phyloP scores from a whole-genome alignment of 2,113 vertebrate genomes.

The Pluvianellus socialis region DNA sequence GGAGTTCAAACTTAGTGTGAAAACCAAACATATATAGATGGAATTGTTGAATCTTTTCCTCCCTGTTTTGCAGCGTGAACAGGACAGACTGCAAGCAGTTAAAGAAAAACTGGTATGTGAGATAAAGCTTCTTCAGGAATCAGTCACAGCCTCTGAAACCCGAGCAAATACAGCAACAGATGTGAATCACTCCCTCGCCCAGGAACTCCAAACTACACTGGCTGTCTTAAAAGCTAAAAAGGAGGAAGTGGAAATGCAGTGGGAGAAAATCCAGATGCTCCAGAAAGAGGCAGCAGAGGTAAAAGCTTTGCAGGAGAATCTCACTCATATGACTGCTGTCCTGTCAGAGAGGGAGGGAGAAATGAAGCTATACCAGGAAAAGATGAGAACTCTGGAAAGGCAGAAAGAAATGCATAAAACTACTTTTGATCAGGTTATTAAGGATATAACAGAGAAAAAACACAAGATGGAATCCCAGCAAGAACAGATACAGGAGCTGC shows the following conservation, averaged over 20 bases:
- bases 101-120: conserved; percentile 55
- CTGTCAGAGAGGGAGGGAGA: conserved; percentile 64
- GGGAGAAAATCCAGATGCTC: conserved; percentile 54
- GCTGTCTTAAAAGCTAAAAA: conserved; percentile 67
- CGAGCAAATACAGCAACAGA: conserved; percentile 37
- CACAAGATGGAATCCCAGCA: conserved; percentile 10
- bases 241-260: conserved; percentile 57
- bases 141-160: conserved; percentile 55
- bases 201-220: conserved; percentile 53
- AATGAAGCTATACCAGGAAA: conserved; percentile 21
- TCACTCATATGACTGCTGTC: conserved; percentile 22
- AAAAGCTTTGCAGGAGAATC: conserved; percentile 62
- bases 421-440: background rate
- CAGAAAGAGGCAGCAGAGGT: conserved; percentile 59
- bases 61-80: conserved; percentile 60
- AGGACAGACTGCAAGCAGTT: conserved; percentile 32
- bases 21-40: accelerated
- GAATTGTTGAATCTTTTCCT: background rate
- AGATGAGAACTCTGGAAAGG: background rate
- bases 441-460: background rate
- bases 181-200: conserved; percentile 47
- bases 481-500: conserved; percentile 7
- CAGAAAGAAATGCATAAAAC: background rate
- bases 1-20: background rate
- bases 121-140: conserved; percentile 56